A percentile compares a stretch with the other conserved stretches of the same genome.
Evolutionary conservation across 1,140 invertebrate species (phyloP).

Genomic region (Portunus trituberculatus): DNA sequence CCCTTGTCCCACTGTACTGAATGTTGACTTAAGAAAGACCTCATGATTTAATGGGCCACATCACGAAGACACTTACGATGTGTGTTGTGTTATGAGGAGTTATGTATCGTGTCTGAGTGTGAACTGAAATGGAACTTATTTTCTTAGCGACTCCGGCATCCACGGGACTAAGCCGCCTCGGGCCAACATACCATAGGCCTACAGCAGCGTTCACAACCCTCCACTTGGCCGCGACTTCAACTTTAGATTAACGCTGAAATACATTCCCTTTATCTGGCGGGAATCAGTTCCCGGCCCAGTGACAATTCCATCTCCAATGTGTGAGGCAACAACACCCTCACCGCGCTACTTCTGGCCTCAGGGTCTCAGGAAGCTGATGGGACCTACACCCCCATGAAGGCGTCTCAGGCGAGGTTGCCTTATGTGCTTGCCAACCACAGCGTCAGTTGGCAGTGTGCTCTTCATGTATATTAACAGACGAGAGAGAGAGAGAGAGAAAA

Average conservation of each 20-base stretch:
- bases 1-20: background rate
- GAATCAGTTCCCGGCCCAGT: background rate
- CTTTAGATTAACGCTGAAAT: constrained; percentile 59
- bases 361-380: background rate
- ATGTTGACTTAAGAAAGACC: background rate
- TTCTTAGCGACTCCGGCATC: constrained; percentile 40
- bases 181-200: constrained; percentile 59
- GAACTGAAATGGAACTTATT: constrained; percentile 23
- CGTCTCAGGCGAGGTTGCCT: background rate
- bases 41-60: background rate
- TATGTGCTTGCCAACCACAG: constrained; percentile 18
- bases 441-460: constrained; percentile 18
- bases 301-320: constrained; percentile 22
- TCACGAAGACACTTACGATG: background rate
- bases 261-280: background rate
- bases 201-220: constrained; percentile 40
- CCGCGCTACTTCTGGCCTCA: background rate
- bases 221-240: constrained; percentile 55
- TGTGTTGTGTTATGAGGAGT: background rate
- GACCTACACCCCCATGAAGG: background rate
- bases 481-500: constrained; percentile 15
- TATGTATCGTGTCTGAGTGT: background rate
- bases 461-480: constrained; percentile 24
- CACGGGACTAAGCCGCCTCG: background rate
- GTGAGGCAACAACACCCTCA: background rate